These are phyloP conservation scores for Eubucco bourcierii DNA, from an alignment of 2,113 vertebrate genomes.

Conservation along the genomic window DNA sequence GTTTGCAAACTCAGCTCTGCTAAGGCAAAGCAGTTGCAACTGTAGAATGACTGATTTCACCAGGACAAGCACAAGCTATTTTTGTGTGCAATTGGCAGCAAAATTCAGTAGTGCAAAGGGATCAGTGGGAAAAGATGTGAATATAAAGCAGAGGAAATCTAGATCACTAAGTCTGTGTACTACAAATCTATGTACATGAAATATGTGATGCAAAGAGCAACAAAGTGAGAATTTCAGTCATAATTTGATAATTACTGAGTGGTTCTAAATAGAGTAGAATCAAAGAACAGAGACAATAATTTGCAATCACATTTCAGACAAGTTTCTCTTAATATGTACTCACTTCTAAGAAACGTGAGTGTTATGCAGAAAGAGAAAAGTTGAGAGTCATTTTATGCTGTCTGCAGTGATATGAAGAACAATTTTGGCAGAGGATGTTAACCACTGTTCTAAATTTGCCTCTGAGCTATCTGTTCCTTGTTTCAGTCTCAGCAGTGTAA, in stretches of 20 bases:
- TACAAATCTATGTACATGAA: neutral
- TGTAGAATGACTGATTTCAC: constrained; percentile 1
- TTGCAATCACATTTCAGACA: neutral
- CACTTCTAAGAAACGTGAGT: neutral
- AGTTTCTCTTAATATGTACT: neutral
- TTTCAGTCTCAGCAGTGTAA: neutral
- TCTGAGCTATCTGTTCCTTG: neutral
- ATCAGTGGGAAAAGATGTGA: neutral
- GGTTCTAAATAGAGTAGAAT: neutral
- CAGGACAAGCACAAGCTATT: neutral
- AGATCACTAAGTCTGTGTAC: neutral
- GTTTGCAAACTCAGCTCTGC: neutral
- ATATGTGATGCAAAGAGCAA: neutral
- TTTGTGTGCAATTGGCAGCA: neutral
- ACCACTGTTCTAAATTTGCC: neutral
- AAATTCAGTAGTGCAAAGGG: neutral
- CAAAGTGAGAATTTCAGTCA: neutral
- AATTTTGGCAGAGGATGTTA: neutral
- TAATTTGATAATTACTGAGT: neutral
- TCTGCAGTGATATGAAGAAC: neutral
- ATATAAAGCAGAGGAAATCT: neutral
- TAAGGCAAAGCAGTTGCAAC: neutral
- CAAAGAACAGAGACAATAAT: neutral
- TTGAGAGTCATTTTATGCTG: neutral
- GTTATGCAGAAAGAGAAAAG: neutral